Base-by-base conservation (phyloP, 1,140 invertebrate genomes). In the Phortica variegata region DNA sequence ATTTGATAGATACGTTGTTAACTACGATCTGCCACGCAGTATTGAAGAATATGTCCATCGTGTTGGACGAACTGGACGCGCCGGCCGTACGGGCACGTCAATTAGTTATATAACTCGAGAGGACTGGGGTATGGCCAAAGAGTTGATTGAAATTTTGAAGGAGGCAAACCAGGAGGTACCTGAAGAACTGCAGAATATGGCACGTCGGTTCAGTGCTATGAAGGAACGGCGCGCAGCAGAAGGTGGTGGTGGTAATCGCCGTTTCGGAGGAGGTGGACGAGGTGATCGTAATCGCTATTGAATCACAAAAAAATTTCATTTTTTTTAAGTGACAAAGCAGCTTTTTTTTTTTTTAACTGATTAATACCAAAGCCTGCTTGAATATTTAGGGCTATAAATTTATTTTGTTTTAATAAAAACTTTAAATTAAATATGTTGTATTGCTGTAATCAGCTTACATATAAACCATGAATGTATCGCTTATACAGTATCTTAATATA, bases 31-130 rank as follows among this genome's bases (percentile, higher is more conserved):
- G 61, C 93, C 93, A 1, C 80, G 84, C 8, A 89, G 94, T 63
- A 90, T 95, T 63, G 93, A 95, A 70, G 92, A 95, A 61, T 96
- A 92, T 78, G 90, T 94, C 12, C 91, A 93, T 68, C 79, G 89
- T 37, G 87, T 96, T 38, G 92, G 92, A 0, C 80, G 93, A 51
- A 95, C 92, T 1, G 93, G 93, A 2, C 81, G 93, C 49, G 93
- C 93, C 36, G 92, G 92, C 1, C 81, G 85, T 56, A 87, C 84
- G 7, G 93, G 94, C 0, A 84, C 87, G 58, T 87, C 90, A 12
- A 86, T 93, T 5, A 86, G 85, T 52, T 86, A 87, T 58, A 83
- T 98, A 52, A 90, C 93, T 0, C 80, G 87, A 43, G 77, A 78
- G 31, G 91, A 97, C 77, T 90, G 87, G 85, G 82, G 77, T 21